Percentiles rank a stretch among this genome's conserved stretches.
phyloP scores from a whole-genome alignment of 1,140 invertebrate genomes.

The Nebria ingens region DNA sequence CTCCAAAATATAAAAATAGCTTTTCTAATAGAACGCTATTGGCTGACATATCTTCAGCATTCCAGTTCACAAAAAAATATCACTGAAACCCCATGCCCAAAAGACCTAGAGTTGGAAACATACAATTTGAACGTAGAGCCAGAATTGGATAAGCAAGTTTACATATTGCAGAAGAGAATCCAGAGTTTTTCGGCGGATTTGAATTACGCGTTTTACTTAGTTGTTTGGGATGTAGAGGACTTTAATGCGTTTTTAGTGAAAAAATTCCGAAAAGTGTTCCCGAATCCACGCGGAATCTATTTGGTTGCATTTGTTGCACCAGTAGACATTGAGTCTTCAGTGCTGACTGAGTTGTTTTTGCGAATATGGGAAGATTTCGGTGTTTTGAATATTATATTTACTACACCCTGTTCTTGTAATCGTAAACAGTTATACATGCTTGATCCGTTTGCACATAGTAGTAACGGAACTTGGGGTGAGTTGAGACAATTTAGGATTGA shows the following conservation, averaged over 20 bases:
- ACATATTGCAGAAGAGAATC: neutral
- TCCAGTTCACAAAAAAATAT: neutral
- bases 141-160: neutral
- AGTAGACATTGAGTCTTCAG: neutral
- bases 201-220: neutral
- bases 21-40: neutral
- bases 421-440: constrained; percentile 8
- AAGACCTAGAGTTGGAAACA: neutral
- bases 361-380: constrained; percentile 13
- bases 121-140: neutral
- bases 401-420: neutral
- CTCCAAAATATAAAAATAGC: neutral
- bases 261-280: neutral
- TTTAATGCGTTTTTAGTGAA: neutral
- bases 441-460: constrained; percentile 18
- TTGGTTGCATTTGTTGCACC: neutral
- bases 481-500: neutral
- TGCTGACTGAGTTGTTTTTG: neutral
- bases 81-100: neutral
- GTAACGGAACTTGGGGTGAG: neutral
- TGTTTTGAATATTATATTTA: neutral
- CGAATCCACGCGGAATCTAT: neutral
- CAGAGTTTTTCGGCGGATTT: neutral
- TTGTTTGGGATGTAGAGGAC: neutral
- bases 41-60: neutral